Percentiles rank a stretch among this genome's conserved stretches.
Conservation (phyloP, 2,797 vertebrate species). For the Tadarida brasiliensis region DNA sequence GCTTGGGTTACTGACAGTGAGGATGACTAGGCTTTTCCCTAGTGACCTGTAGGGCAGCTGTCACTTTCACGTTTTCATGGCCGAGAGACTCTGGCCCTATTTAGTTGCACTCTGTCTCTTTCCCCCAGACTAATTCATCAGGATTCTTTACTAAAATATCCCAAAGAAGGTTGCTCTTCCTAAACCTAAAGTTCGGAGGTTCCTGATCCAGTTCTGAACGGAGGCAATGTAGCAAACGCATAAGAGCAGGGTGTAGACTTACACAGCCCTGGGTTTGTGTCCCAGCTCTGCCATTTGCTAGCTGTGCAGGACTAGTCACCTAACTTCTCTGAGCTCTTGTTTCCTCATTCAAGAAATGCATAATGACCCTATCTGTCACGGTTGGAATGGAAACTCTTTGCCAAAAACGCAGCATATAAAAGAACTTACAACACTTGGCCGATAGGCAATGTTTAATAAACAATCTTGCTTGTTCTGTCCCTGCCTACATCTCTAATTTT, state of each 20-base stretch:
- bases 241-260: not conserved
- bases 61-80: not conserved
- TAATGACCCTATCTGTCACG: not conserved
- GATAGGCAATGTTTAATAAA: not conserved
- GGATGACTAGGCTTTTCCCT: not conserved
- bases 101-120: not conserved
- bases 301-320: not conserved
- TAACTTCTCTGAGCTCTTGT: not conserved
- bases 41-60: not conserved
- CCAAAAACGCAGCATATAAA: not conserved
- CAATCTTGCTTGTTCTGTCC: not conserved
- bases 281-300: not conserved
- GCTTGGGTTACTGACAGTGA: not conserved
- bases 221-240: not conserved
- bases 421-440: not conserved
- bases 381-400: not conserved
- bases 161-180: not conserved
- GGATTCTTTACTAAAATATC: not conserved
- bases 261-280: not conserved
- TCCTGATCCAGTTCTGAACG: not conserved
- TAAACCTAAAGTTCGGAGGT: not conserved
- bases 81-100: not conserved
- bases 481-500: not conserved
- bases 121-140: not conserved
- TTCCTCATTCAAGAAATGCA: not conserved